Base-by-base conservation (phyloP, 2,888 invertebrate species). In the Eurytoma adleriae region DNA sequence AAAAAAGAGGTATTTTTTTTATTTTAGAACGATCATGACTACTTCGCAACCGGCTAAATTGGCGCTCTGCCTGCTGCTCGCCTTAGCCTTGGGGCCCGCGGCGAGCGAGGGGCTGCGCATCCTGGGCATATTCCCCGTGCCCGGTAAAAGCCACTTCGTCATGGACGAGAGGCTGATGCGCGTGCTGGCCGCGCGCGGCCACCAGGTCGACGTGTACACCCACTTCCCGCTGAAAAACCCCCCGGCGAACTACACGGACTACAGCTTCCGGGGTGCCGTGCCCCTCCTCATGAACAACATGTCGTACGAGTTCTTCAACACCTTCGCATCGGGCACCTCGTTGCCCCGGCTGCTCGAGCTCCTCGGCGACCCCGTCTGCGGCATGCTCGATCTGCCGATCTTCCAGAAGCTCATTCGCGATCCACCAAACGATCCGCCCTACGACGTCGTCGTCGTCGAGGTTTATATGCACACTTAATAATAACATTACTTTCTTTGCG, bases 81-180 rank as follows among this genome's bases (percentile, higher is more conserved):
- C 5, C 40, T 40, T 40, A 7, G 40, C 40, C 40, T 40, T 40
- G 40, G 40, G 40, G 4, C 5, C 5, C 5, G 5, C 40, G 40
- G 5, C 5, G 40, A 40, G 40, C 40, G 40, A 2, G 40, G 13
- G 20, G 13, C 3, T 59, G 59, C 59, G 59, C 0, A 59, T 59
- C 81, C 86, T 93, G 16, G 92, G 91, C 0, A 48, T 92, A 0
- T 92, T 92, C 73, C 90, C 91, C 0, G 87, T 92, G 78, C 91
- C 91, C 7, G 92, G 91, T 0, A 92, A 89, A 76, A 93, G 93
- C 70, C 93, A 93, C 79, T 92, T 90, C 73, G 88, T 91, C 79
- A 92, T 92, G 90, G 89, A 88, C 57, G 90, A 90, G 57, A 85
- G 90, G 0, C 76, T 93, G 54, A 89, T 92, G 72, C 89, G 89